Percentiles rank a stretch among this genome's conserved stretches.
Conservation (phyloP, 2,797 vertebrate genomes). For the Gymnoscopelus microlampas region DNA sequence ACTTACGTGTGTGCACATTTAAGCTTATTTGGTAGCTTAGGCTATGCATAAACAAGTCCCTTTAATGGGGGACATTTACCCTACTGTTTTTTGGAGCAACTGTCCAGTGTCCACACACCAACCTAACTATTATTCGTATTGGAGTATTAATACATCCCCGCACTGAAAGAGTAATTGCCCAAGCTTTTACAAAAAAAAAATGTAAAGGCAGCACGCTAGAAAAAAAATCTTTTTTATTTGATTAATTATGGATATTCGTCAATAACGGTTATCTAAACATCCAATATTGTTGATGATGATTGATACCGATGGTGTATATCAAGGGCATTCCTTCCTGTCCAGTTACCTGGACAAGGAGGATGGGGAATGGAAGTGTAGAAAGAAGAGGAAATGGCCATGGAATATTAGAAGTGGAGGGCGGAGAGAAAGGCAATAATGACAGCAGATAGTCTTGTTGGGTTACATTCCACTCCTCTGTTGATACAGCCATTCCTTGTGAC, state of each 20-base stretch:
- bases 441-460: constrained; percentile 65
- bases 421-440: constrained; percentile 31
- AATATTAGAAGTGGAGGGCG: constrained; percentile 21
- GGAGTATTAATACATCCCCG: too few relatives aligned
- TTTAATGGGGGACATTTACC: constrained; percentile 34
- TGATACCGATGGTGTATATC: too few relatives aligned
- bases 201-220: too few relatives aligned
- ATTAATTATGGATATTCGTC: too few relatives aligned
- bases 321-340: too few relatives aligned
- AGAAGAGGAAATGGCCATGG: constrained; percentile 1
- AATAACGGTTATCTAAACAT: too few relatives aligned
- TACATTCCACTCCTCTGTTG: constrained; percentile 73
- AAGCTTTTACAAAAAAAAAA: too few relatives aligned
- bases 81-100: constrained; percentile 31
- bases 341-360: too few relatives aligned
- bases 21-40: constrained; percentile 15
- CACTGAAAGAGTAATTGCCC: too few relatives aligned
- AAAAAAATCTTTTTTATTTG: too few relatives aligned
- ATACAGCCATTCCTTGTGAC: constrained; percentile 65
- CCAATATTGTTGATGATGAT: too few relatives aligned
- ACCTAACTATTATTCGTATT: neutral
- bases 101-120: neutral
- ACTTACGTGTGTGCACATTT: constrained; percentile 16
- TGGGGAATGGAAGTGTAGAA: neutral
- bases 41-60: constrained; percentile 30